Conservation (phyloP, 2,113 vertebrate species). For the Tupaia tana region DNA sequence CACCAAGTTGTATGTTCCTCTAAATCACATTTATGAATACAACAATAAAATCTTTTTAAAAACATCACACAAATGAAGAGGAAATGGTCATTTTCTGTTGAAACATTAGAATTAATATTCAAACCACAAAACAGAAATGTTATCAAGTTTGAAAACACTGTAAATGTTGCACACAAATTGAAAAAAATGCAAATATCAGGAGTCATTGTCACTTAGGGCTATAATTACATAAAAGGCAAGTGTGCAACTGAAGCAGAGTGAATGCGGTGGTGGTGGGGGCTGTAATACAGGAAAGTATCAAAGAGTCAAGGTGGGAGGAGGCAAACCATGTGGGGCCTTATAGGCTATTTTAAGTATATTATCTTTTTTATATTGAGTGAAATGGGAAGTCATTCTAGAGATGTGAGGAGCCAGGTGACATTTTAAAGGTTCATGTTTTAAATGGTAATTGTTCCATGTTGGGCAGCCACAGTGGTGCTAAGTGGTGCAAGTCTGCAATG, state of each 20-base stretch:
- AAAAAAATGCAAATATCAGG: not conserved
- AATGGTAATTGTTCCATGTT: not conserved
- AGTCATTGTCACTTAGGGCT: not conserved
- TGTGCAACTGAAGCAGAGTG: not conserved
- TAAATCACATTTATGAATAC: conserved; percentile 9
- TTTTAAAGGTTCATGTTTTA: not conserved
- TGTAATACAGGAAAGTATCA: not conserved
- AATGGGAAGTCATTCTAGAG: not conserved
- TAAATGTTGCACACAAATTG: not conserved
- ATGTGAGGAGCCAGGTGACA: not conserved
- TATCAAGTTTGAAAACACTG: not conserved
- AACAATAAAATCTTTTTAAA: not conserved
- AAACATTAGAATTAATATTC: conserved; percentile 20
- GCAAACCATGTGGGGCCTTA: not conserved
- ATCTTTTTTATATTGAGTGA: not conserved
- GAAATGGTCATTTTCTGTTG: not conserved
- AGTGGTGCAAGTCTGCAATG: no score
- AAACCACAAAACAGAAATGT: conserved; percentile 12
- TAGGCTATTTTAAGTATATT: not conserved
- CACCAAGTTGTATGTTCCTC: not conserved
- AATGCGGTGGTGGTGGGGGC: not conserved
- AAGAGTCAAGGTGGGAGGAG: not conserved
- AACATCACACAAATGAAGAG: not conserved
- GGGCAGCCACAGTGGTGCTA: not conserved
- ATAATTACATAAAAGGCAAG: not conserved